These are phyloP conservation scores for Apaloderma vittatum DNA, from an alignment of 2,113 vertebrate genomes.

Conservation along the genomic window DNA sequence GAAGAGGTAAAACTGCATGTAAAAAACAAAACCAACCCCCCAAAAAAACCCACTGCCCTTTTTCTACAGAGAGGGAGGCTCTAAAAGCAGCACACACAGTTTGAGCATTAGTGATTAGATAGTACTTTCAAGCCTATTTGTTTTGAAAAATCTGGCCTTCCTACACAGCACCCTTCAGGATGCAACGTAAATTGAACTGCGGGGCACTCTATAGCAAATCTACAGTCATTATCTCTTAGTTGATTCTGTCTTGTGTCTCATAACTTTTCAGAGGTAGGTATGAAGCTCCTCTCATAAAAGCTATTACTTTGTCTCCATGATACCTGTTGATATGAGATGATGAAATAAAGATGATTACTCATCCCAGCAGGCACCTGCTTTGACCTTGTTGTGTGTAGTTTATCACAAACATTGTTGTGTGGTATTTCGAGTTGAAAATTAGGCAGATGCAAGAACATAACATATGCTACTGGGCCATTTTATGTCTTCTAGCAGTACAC, in stretches of 20 bases:
- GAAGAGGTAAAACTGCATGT: neutral
- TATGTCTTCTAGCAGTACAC: conserved; percentile 41
- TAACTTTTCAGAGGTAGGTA: conserved; percentile 57
- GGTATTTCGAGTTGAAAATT: conserved; percentile 62
- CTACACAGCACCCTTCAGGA: conserved; percentile 53
- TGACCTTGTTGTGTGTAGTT: conserved; percentile 65
- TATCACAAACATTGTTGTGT: conserved; percentile 58
- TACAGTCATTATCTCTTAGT: conserved; percentile 61
- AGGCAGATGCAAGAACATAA: conserved; percentile 64
- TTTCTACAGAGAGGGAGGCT: neutral
- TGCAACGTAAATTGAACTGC: conserved; percentile 71
- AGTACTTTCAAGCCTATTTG: conserved; percentile 49
- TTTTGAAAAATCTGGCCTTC: conserved; percentile 64
- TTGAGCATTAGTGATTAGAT: conserved; percentile 47
- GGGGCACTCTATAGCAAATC: conserved; percentile 35
- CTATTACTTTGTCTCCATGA: conserved; percentile 64
- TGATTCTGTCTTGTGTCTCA: conserved; percentile 60
- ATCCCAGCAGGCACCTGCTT: conserved; percentile 62
- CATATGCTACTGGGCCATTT: conserved; percentile 65
- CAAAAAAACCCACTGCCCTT: neutral
- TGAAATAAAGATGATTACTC: conserved; percentile 72
- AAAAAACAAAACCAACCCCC: neutral
- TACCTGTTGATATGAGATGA: conserved; percentile 63
- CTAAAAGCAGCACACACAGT: conserved; percentile 15
- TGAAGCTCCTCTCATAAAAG: conserved; percentile 53